Conservation (phyloP, 2,888 invertebrate species). For the Hyposoter didymator region DNA sequence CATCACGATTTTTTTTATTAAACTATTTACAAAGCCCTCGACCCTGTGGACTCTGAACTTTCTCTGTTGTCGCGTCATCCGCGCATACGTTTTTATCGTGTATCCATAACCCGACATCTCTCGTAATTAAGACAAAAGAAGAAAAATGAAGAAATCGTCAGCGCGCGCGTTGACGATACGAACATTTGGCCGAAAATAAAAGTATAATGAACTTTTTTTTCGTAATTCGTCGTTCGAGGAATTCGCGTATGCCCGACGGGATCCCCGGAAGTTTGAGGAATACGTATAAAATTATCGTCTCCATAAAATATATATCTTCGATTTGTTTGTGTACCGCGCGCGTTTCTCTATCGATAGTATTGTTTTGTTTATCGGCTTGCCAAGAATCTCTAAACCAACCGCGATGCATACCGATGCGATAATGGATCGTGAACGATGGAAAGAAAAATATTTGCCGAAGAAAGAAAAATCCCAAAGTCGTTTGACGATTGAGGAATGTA, state of each 20-base stretch:
- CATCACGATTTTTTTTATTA: slow-evolving; percentile 7
- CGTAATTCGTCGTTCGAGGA: neutral
- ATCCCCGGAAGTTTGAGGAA: slow-evolving; percentile 16
- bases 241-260: neutral
- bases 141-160: slow-evolving; percentile 26
- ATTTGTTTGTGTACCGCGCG: neutral
- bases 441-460: neutral
- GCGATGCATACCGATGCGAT: neutral
- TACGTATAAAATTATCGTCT: slow-evolving; percentile 50
- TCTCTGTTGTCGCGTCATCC: slow-evolving; percentile 67
- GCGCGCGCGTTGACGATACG: too few species aligned
- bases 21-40: slow-evolving; percentile 67
- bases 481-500: neutral
- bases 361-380: neutral
- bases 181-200: neutral
- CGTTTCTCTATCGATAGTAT: neutral
- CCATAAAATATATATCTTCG: slow-evolving; percentile 55
- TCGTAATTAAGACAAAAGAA: slow-evolving; percentile 62
- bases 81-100: slow-evolving; percentile 63
- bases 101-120: slow-evolving; percentile 55
- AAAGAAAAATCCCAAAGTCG: neutral
- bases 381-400: neutral
- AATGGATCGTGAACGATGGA: neutral
- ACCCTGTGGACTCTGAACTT: slow-evolving; percentile 73
- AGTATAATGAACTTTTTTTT: neutral